Conservation (phyloP, 2,113 vertebrate species). For the Pollimyrus isidori region DNA sequence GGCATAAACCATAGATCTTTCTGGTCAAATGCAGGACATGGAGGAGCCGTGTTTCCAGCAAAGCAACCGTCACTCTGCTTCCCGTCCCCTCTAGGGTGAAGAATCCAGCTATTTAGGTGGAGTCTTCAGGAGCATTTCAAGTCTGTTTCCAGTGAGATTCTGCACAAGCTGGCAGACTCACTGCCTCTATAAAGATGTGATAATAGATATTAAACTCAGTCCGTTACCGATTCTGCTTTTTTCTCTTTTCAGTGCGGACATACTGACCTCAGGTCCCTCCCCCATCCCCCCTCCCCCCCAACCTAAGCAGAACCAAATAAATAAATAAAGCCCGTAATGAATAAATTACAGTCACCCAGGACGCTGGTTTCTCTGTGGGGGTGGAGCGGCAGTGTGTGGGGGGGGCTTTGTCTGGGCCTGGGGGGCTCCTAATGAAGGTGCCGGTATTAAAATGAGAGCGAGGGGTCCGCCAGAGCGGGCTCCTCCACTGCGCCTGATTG, state of each 20-base stretch:
- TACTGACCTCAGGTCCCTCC: neutral
- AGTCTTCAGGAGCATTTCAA: neutral
- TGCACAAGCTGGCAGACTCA: neutral
- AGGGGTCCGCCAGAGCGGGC: constrained; percentile 70
- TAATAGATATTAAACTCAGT: neutral
- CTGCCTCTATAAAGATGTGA: neutral
- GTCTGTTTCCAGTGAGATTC: neutral
- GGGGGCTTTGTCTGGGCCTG: constrained; percentile 29
- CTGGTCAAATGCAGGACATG: neutral
- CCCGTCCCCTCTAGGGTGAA: neutral
- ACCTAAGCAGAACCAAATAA: neutral
- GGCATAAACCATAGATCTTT: neutral
- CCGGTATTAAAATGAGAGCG: constrained; percentile 83
- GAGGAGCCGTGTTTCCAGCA: neutral
- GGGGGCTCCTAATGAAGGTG: constrained; percentile 80
- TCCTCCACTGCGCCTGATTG: constrained; percentile 91
- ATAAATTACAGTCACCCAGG: neutral
- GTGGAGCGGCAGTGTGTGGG: constrained; percentile 14
- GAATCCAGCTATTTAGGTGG: neutral
- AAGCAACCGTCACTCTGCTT: neutral
- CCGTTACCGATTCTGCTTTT: too few relatives aligned
- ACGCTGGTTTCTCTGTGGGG: neutral
- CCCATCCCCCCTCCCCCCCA: neutral
- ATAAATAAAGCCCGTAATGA: constrained; percentile 16
- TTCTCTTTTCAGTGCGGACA: too few relatives aligned